These are phyloP conservation scores for Eulemur coronatus DNA, from an alignment of 2,797 vertebrate genomes.

Conservation along the genomic window DNA sequence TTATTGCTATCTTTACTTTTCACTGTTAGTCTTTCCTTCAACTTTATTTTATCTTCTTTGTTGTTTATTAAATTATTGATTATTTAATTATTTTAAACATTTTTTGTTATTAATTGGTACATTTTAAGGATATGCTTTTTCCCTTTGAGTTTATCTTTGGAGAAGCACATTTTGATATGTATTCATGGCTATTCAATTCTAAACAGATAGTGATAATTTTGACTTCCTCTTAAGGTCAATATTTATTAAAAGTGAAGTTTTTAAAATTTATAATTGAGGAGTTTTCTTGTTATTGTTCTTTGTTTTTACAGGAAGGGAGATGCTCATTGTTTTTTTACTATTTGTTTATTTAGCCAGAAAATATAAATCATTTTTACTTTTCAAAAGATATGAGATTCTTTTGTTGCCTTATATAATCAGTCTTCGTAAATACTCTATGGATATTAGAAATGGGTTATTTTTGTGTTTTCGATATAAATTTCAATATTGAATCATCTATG, in stretches of 20 bases:
- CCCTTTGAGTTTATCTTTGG: background rate
- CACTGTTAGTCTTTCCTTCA: background rate
- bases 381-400: background rate
- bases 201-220: background rate
- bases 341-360: background rate
- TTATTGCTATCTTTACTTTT: background rate
- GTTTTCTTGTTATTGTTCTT: background rate
- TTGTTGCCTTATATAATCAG: background rate
- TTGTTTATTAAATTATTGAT: background rate
- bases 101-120: background rate
- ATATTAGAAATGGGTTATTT: background rate
- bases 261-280: background rate
- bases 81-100: background rate
- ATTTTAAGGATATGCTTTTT: background rate
- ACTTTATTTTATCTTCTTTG: background rate
- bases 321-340: background rate
- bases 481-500: background rate
- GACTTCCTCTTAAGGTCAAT: slow-evolving; percentile 7
- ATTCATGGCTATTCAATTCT: background rate
- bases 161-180: background rate
- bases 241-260: background rate
- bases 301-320: background rate
- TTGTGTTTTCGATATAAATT: background rate
- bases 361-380: background rate
- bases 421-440: background rate